phyloP scores from a whole-genome alignment of 2,888 invertebrate genomes.

The Caenorhabditis wallacei region DNA sequence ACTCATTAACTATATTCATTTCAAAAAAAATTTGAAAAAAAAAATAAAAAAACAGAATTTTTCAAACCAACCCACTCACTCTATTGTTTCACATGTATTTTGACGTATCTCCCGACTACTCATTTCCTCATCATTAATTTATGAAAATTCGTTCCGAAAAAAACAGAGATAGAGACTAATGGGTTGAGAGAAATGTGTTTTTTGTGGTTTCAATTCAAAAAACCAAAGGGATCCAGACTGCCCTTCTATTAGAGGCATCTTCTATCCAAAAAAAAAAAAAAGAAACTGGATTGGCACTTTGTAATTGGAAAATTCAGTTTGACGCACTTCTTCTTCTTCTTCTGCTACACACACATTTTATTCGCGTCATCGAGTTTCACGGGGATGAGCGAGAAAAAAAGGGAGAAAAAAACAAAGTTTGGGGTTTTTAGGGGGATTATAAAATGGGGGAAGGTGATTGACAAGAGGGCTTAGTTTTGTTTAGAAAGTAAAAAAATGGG shows the following conservation, averaged over 20 bases:
- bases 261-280: neutral
- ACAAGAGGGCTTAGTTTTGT: too few relatives aligned
- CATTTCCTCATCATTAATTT: neutral
- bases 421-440: neutral
- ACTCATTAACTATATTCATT: too few relatives aligned
- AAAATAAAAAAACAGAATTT: too few relatives aligned
- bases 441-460: neutral
- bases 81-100: neutral
- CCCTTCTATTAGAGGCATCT: neutral
- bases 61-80: neutral
- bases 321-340: conserved; percentile 42
- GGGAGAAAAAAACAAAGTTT: neutral
- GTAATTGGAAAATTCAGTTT: conserved; percentile 60
- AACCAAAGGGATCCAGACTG: neutral
- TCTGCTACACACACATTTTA: too few relatives aligned
- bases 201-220: neutral
- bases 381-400: neutral
- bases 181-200: too few relatives aligned
- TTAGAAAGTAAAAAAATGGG: too few relatives aligned
- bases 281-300: conserved; percentile 22
- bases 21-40: too few relatives aligned
- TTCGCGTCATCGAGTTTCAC: conserved; percentile 26
- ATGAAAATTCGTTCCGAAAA: neutral
- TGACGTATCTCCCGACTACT: neutral
- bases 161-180: neutral